Base-by-base conservation (phyloP, 2,888 invertebrate genomes). In the Frankliniella fusca region DNA sequence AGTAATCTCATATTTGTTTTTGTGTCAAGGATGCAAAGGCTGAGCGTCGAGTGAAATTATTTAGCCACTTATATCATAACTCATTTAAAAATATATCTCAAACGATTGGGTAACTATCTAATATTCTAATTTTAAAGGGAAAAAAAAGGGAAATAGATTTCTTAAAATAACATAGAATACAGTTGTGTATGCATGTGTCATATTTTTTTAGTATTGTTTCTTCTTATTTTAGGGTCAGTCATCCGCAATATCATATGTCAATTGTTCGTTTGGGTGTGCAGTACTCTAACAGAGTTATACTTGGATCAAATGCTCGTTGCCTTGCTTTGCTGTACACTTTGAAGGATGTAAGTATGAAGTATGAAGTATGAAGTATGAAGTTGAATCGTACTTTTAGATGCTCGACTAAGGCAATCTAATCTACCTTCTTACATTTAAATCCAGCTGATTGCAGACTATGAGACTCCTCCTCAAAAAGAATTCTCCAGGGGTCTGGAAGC, bases 221-320 rank as follows among this genome's bases (percentile, higher is more conserved):
- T 38, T 10, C 10, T 38, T 11, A 38, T n/a, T 38, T 15, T 23
- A 50, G 48, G 9, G 80, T 50, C n/a, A 50, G 23, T n/a, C 80
- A 50, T 80, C 49, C 49, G 0, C 83, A 82, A 80, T 88, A 96
- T 80, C 95, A 96, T 88, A 94, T 95, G n/a, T 92, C 93, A 8
- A 92, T 97, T 81, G 89, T 94, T 2, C 92, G 92, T 86, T 88
- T 98, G 65, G 97, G 97, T 1, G 92, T 95, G 15, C 95, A 96
- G 87, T 94, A 95, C 87, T 91, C 93, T 0, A 91, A 93, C 70
- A 93, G 94, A 82, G 91, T 94, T 0, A 92, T 97, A 18, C 91
- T 93, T 28, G 97, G 97, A 0, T 96, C 97, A 0, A 97, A 97
- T 88, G 95, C 97, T 0, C 91, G 97, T 80, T 97, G 97, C 87